Evolutionary conservation across 2,797 vertebrate species (phyloP), one percentile per base, ranked within the genome.

Genomic region (Falco concolor): DNA sequence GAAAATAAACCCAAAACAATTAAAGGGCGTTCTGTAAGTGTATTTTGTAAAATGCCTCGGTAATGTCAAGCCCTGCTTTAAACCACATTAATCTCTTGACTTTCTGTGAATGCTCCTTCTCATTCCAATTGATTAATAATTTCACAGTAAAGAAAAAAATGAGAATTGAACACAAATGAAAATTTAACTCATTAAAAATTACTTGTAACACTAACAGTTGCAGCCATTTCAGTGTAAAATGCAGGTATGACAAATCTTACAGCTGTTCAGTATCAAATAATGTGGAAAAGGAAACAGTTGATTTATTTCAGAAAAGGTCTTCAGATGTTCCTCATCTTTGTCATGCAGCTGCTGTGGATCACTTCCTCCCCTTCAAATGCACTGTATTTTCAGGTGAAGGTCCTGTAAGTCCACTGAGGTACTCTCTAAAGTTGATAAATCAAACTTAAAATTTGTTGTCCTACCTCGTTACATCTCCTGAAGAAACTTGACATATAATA

Each of bases 1-100:
- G 53, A 63, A 80, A 91, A 91, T 36, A 89, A 74, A 54, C 3
- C 56, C 59, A 32, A 32, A 93, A 72, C 57, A 61, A 76, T 79
- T 79, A 24, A 47, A 57, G 65, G 32, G 27, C 64, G 84, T 89
- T 63, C 42, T 84, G 45, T 69, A 65, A 44, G 61, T 5, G 3
- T 45, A 9, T 52, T 72, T 70, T 54, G 42, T 85, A 25, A 70
- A 91, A 69, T 59, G 44, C 82, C 32, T 85, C 34, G 23, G 56
- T 73, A 57, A 60, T 80, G 89, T 77, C 95, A 95, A 38, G 87
- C 60, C 63, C 60, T 92, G 65, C 89, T 95, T 78, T 96, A 96
- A 97, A 50, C 73, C 45, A 82, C 54, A 47, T 87, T 93, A 82
- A 95, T 97, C 95, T 96, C 92, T 89, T 93, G 53, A 59, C 91